Base-by-base conservation (phyloP, 2,797 vertebrate genomes). In the Bucorvus abyssinicus region DNA sequence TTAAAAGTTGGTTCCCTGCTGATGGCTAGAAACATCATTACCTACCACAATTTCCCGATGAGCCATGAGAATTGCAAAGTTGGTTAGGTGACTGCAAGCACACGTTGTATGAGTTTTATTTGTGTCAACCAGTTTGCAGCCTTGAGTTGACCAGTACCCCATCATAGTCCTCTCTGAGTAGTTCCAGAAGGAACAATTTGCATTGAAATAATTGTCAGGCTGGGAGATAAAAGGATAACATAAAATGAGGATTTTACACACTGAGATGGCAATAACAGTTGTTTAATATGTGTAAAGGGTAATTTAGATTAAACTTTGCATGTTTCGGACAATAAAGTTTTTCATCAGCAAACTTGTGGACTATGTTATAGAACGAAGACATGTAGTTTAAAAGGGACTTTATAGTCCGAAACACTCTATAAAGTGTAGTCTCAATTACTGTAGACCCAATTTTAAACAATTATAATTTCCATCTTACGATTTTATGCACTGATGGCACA, bases 141-240 rank as follows among this genome's bases (percentile, higher is more conserved):
- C 99, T 97, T 99, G 99, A 84, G 99, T 99, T 97, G 99, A 99
- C 99, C 99, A 99, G 97, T 99, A 99, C 92, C 99, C 99, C 99
- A 99, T 99, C 99, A 99, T 99, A 73, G 99, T 99, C 97, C 99
- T 98, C 97, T 99, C 99, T 5, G 99, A 99, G 98, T 99, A 99
- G 98, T 99, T 99, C 99, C 99, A 99, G 98, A 99, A 99, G 95
- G 99, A 99, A 97, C 99, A 99, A 98, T 99, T 99, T 98, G 99
- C 98, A 98, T 99, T 99, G 98, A 99, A 99, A 98, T 99, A 99
- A 98, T 99, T 99, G 96, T 99, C 98, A 97, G 99, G 98, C 99
- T 99, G 97, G 95, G 97, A 98, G 92, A 98, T 73, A 97, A 94
- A 97, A 97, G 87, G 94, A 97, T 89, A 96, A 96, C 91, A 96